Base-by-base conservation (phyloP, 2,888 invertebrate species). In the Melieria picta region DNA sequence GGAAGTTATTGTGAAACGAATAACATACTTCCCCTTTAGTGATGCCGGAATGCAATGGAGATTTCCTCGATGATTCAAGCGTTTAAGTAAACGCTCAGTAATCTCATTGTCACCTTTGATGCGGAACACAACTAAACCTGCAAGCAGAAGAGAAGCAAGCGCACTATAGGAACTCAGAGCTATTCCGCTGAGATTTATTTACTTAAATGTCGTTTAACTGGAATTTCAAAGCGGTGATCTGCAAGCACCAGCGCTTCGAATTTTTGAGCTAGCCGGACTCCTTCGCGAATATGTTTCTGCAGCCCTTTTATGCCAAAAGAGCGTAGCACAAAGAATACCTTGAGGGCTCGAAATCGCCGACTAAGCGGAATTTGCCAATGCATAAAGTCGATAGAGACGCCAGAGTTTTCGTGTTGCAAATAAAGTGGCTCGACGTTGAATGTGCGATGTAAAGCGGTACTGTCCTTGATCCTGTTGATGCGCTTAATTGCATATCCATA, bases 351-450 rank as follows among this genome's bases (percentile, higher is more conserved):
- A 85, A 99, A 99, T 76, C 96, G 90, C 82, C 95, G 95, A 80
- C 98, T 98, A 65, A 99, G 85, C 0, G 97, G 96, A 68, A 98
- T 97, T 88, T 98, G 98, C 98, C 98, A 98, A 83, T 98, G 98
- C 97, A 97, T 98, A 79, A 95, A 98, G 86, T 98, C 97, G 75
- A 98, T 96, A 4, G 97, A 97, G 79, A 96, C 93, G 72, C 98
- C 98, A 81, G 98, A 96, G 88, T 99, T 98, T 87, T 99, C 98
- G 81, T 99, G 99, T 80, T 97, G 93, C 74, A 99, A 88, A 84
- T 99, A 99, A 3, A 99, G 89, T 0, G 99, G 99, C 80, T 99
- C 97, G 2, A 99, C 99, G 81, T 98, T 98, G 87, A 99, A 99
- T 0, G 99, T 98, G 75, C 95, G 90, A 83, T 99, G 98, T 1